Conservation (phyloP, 2,113 vertebrate species). For the Indri indri region DNA sequence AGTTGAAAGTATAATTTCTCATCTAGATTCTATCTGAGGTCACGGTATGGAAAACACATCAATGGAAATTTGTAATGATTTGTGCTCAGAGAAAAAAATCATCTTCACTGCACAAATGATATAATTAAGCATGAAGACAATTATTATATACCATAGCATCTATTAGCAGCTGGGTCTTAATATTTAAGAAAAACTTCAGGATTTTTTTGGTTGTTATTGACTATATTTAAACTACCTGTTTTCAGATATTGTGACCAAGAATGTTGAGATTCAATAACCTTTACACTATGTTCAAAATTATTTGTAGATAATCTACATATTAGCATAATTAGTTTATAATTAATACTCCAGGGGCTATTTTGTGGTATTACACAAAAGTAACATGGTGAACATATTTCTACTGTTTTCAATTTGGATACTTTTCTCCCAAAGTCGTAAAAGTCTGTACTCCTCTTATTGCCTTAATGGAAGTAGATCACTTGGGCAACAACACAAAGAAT, state of each 20-base stretch:
- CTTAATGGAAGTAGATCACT: not conserved
- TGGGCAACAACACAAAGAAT: not conserved
- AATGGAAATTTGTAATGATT: not conserved
- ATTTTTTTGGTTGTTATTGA: not conserved
- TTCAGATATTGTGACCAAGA: not conserved
- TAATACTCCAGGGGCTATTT: not conserved
- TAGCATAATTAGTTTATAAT: conserved; percentile 2
- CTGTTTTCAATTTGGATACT: not conserved
- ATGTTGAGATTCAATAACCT: not conserved
- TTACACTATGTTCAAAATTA: not conserved
- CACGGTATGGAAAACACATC: not conserved
- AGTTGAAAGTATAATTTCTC: not conserved
- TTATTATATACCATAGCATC: not conserved
- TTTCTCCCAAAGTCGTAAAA: not conserved
- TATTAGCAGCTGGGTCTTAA: not conserved
- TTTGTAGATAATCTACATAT: not conserved
- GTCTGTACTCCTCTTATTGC: not conserved
- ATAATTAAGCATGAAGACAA: not conserved
- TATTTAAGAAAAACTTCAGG: not conserved
- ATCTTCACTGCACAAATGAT: not conserved
- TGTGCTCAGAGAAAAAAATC: not conserved
- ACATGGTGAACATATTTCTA: not conserved
- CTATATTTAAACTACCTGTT: not conserved
- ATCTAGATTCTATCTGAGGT: not conserved
- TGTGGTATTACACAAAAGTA: not conserved